These are phyloP conservation scores for Zelleria hepariella DNA, from an alignment of 2,888 invertebrate species.

Conservation along the genomic window DNA sequence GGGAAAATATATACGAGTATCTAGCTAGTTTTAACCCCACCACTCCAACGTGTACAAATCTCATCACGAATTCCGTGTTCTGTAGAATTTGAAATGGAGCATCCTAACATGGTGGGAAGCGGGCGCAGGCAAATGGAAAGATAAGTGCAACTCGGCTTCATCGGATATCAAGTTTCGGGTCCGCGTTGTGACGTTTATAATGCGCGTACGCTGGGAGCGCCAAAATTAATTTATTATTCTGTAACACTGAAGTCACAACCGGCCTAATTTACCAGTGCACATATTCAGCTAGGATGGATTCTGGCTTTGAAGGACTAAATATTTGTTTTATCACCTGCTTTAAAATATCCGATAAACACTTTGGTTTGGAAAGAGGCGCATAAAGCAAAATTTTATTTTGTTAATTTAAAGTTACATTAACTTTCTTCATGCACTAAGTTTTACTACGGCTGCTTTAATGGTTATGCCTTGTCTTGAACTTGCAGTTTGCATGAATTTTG, in stretches of 20 bases:
- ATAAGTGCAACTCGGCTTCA: constrained; percentile 7
- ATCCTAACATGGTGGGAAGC: background rate
- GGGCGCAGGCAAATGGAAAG: constrained; percentile 9
- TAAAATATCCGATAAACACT: background rate
- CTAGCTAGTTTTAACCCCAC: background rate
- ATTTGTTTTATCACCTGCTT: too few species aligned
- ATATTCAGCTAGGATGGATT: too few species aligned
- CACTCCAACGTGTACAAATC: background rate
- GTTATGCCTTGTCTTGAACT: constrained; percentile 1
- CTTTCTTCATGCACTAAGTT: background rate
- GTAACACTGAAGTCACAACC: too few species aligned
- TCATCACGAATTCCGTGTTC: background rate
- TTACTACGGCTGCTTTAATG: background rate
- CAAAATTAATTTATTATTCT: background rate
- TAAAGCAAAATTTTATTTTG: background rate
- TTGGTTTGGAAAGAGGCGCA: background rate
- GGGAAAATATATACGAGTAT: background rate
- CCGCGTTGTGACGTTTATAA: background rate
- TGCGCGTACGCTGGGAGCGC: background rate
- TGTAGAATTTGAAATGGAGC: background rate
- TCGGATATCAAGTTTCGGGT: constrained; percentile 9
- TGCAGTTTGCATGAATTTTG: constrained; percentile 3
- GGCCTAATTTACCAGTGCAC: too few species aligned
- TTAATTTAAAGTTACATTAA: constrained; percentile 2
- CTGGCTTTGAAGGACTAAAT: too few species aligned